Evolutionary conservation across 1,140 invertebrate species (phyloP).

Genomic region (Pemphigus obesinymphae): DNA sequence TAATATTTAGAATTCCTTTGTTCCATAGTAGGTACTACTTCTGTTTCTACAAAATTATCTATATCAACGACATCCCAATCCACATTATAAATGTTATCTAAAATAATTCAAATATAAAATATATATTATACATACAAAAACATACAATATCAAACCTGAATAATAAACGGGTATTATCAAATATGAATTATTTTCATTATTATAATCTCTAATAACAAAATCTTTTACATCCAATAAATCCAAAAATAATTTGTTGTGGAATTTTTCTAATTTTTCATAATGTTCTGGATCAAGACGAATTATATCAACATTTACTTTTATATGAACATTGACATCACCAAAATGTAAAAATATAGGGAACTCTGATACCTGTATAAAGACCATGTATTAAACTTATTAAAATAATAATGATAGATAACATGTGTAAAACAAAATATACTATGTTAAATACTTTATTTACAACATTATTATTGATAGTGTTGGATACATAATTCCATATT

Average conservation of each 20-base stretch:
- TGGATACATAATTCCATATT: background rate
- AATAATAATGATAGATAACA: background rate
- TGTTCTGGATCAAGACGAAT: slow-evolving; percentile 55
- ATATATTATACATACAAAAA: background rate
- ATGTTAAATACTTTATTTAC: background rate
- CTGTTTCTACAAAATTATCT: background rate
- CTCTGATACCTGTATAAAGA: slow-evolving; percentile 57
- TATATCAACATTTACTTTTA: slow-evolving; percentile 56
- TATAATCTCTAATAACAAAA: slow-evolving; percentile 68
- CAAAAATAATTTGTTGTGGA: slow-evolving; percentile 64
- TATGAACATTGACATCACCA: slow-evolving; percentile 67
- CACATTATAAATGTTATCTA: background rate
- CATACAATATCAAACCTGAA: slow-evolving; percentile 44
- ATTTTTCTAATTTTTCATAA: slow-evolving; percentile 59
- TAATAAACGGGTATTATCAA: slow-evolving; percentile 59
- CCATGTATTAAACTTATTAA: background rate
- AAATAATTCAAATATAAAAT: background rate
- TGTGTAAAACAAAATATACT: too few species aligned
- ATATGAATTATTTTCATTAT: slow-evolving; percentile 62
- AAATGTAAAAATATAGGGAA: slow-evolving; percentile 84
- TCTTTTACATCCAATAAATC: slow-evolving; percentile 72
- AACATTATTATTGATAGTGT: too few species aligned
- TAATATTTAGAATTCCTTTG: background rate
- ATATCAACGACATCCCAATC: slow-evolving; percentile 20
- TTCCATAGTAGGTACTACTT: background rate